A percentile compares a stretch with the other conserved stretches of the same genome.
phyloP scores from a whole-genome alignment of 2,797 vertebrate genomes.

The Crax fasciolata region DNA sequence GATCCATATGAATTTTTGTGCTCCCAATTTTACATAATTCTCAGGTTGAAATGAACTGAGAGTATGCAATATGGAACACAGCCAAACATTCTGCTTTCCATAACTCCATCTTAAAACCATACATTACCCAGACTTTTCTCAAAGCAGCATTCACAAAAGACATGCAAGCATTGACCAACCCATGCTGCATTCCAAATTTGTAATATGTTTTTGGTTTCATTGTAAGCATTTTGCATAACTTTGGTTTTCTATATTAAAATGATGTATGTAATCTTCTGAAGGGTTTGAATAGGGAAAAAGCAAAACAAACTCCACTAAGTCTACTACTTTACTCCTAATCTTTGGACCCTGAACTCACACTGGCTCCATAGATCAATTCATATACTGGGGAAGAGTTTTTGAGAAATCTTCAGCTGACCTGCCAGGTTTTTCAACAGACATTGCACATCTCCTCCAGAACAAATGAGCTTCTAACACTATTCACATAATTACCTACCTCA shows the following conservation, averaged over 20 bases:
- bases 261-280: background rate
- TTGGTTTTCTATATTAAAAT: conserved; percentile 40
- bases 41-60: conserved; percentile 37
- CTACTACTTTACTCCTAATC: background rate
- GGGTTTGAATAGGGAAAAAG: background rate
- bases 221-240: conserved; percentile 19
- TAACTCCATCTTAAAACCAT: background rate
- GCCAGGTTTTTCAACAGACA: background rate
- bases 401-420: background rate
- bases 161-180: background rate
- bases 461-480: background rate
- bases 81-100: conserved; percentile 27
- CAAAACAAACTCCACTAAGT: background rate
- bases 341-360: background rate
- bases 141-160: conserved; percentile 29
- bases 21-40: conserved; percentile 53
- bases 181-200: background rate
- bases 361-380: background rate
- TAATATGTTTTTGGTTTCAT: conserved; percentile 46
- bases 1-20: conserved; percentile 35
- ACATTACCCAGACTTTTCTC: background rate
- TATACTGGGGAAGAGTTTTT: background rate
- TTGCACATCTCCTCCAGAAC: background rate
- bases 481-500: background rate
- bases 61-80: conserved; percentile 7